Evolutionary conservation across 1,140 invertebrate genomes (phyloP), one percentile per base, ranked within the genome.

Genomic region (Plodia interpunctella): DNA sequence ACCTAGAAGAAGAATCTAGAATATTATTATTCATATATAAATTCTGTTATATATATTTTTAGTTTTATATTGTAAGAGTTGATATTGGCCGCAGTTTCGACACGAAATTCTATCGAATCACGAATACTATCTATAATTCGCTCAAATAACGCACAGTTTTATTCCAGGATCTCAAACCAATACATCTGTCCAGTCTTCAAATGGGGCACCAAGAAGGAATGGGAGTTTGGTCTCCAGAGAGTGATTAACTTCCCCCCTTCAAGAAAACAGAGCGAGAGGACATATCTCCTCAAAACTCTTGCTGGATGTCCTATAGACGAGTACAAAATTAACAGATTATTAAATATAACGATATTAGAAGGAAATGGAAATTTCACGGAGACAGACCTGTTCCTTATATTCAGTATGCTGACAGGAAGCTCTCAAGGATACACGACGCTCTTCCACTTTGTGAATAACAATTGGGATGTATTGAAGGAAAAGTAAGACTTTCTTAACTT

Each of bases 161-260:
- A 15, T 80, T 90, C 20, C 66, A 96, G 95, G 4, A 91, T 95
- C 35, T 90, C 93, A 9, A 94, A 93, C 74, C 92, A 93, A 73
- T 94, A 92, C 71, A 92, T 95, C 44, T 95, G 95, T 59, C 94
- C 94, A 5, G 93, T 96, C 1, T 95, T 95, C 70, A 93, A 93
- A 81, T 95, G 93, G 92, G 95, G 95, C 0, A 92, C 93, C 0
- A 87, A 91, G 60, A 92, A 94, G 28, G 94, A 96, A 82, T 96
- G 94, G 94, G 91, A 95, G 64, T 95, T 95, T 72, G 94, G 94
- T 58, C 86, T 96, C 0, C 90, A 95, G 59, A 90, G 94, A 13
- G 91, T 95, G 0, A 92, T 94, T 20, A 92, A 95, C 65, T 95
- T 95, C 80, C 94, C 94, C 0, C 75, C 90, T 4, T 90, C 90